A percentile compares a stretch with the other conserved stretches of the same genome.
phyloP scores from a whole-genome alignment of 2,797 vertebrate genomes.

The Smutsia temminckii region DNA sequence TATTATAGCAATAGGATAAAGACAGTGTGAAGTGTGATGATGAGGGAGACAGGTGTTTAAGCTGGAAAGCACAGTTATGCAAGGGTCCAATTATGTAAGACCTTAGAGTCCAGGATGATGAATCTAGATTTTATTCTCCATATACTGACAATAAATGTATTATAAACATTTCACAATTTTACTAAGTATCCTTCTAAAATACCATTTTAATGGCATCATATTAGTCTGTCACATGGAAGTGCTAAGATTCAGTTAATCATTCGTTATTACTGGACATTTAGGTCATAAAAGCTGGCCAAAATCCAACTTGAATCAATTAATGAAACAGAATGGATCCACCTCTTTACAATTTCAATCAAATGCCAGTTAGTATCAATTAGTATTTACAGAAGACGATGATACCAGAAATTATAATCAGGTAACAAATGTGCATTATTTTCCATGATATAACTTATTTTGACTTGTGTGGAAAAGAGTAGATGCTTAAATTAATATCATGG shows the following conservation, averaged over 20 bases:
- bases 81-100: not conserved
- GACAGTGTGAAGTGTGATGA: not conserved
- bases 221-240: slow-evolving; percentile 57
- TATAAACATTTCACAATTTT: slow-evolving; percentile 38
- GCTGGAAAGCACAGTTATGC: not conserved
- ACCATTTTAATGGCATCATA: slow-evolving; percentile 45
- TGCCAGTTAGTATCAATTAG: slow-evolving; percentile 65
- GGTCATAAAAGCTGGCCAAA: slow-evolving; percentile 57
- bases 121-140: slow-evolving; percentile 40
- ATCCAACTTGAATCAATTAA: slow-evolving; percentile 67
- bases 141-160: slow-evolving; percentile 32
- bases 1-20: not conserved
- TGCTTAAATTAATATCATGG: slow-evolving; percentile 53
- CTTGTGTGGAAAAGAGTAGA: slow-evolving; percentile 31
- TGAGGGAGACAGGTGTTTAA: not conserved
- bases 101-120: not conserved
- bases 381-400: slow-evolving; percentile 42
- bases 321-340: slow-evolving; percentile 42
- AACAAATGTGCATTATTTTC: slow-evolving; percentile 52
- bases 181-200: slow-evolving; percentile 56
- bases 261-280: slow-evolving; percentile 47
- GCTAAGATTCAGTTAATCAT: slow-evolving; percentile 65
- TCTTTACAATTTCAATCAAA: slow-evolving; percentile 69
- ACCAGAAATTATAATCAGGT: slow-evolving; percentile 53
- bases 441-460: slow-evolving; percentile 64